Evolutionary conservation across 2,888 invertebrate species (phyloP).

Genomic region (Drosophila austrosaltans): DNA sequence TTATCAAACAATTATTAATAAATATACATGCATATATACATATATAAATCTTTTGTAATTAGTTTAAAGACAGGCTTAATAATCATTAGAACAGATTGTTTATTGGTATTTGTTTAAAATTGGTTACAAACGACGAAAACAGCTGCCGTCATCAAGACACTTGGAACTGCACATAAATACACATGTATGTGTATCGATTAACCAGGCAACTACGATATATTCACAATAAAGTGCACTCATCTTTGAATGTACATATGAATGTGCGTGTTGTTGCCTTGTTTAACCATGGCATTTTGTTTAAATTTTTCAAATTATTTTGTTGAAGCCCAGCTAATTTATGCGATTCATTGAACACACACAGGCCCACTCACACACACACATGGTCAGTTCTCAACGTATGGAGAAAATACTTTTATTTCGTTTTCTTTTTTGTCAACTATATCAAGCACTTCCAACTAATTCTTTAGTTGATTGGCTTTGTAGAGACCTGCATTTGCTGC

Average conservation of each 20-base stretch:
- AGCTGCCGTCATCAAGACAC: conserved; percentile 70
- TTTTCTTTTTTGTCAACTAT: conserved; percentile 14
- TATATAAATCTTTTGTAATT: neutral
- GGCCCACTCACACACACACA: conserved; percentile 26
- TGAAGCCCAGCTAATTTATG: conserved; percentile 43
- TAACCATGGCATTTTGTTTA: conserved; percentile 25
- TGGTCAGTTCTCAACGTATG: conserved; percentile 55
- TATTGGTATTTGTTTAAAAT: conserved; percentile 1
- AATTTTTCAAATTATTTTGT: conserved; percentile 29
- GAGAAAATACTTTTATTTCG: conserved; percentile 51
- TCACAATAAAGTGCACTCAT: conserved; percentile 29
- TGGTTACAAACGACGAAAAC: conserved; percentile 47
- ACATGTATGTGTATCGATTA: conserved; percentile 47
- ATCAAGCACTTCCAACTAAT: conserved; percentile 26
- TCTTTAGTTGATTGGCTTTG: conserved; percentile 15
- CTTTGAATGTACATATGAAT: conserved; percentile 15
- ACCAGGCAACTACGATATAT: conserved; percentile 20
- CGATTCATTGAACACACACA: conserved; percentile 55
- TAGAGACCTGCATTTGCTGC: conserved; percentile 10
- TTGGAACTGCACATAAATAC: conserved; percentile 13
- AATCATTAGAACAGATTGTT: neutral
- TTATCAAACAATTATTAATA: neutral
- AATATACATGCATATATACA: neutral
- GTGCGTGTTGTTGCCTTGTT: conserved; percentile 27
- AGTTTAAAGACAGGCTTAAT: neutral